phyloP scores from a whole-genome alignment of 2,888 invertebrate species.

The Synanthedon tipuliformis region DNA sequence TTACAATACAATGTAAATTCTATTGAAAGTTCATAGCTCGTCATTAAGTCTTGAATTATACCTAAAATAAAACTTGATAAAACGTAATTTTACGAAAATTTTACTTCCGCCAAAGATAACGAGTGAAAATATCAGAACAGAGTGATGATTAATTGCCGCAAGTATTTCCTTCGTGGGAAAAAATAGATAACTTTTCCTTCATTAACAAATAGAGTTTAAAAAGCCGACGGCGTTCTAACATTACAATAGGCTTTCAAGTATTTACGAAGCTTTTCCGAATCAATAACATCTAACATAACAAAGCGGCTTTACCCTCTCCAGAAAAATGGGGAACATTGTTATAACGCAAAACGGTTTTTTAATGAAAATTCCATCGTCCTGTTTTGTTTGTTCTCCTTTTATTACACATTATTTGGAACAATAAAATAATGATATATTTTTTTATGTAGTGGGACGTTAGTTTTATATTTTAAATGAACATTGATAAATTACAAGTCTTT shows the following conservation, averaged over 20 bases:
- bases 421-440: neutral
- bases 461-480: too few relatives aligned
- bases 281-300: constrained; percentile 26
- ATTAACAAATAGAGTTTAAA: neutral
- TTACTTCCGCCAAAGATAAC: too few relatives aligned
- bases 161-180: neutral
- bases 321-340: constrained; percentile 27
- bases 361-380: neutral
- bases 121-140: too few relatives aligned
- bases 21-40: too few relatives aligned
- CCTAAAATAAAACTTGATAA: too few relatives aligned
- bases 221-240: constrained; percentile 6
- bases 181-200: neutral
- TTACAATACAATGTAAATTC: too few relatives aligned
- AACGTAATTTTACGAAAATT: too few relatives aligned
- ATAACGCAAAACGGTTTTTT: constrained; percentile 10
- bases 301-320: constrained; percentile 22
- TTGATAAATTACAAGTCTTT: too few relatives aligned
- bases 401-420: neutral
- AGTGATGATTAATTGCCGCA: too few relatives aligned
- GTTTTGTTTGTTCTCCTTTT: neutral
- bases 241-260: constrained; percentile 26
- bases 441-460: too few relatives aligned
- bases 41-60: too few relatives aligned
- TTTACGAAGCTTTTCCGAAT: constrained; percentile 22